Conservation (phyloP, 2,797 vertebrate genomes). For the Anomalospiza imberbis region DNA sequence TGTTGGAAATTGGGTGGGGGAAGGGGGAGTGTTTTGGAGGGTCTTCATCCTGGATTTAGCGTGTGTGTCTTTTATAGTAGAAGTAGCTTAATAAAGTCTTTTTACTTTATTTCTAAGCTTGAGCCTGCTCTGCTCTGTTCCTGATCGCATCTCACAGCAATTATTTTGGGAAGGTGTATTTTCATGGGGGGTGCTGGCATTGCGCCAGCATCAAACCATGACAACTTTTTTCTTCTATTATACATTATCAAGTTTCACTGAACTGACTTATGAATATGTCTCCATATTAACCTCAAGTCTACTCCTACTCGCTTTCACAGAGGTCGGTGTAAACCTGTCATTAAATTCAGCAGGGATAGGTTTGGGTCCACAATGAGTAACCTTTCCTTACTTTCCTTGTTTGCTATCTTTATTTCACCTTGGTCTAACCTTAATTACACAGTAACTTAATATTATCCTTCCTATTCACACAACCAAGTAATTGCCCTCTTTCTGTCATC, state of each 20-base stretch:
- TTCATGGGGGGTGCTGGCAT: no score
- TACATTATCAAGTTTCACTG: constrained; percentile 11
- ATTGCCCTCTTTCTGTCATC: constrained; percentile 66
- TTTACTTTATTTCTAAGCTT: no score
- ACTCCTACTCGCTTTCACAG: neutral
- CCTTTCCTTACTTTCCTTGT: constrained; percentile 21
- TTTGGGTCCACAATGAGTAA: constrained; percentile 1
- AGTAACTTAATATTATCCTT: constrained; percentile 61
- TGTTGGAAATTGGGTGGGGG: no score
- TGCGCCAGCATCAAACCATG: no score
- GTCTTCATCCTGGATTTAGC: no score
- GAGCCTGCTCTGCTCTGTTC: no score
- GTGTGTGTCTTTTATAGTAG: no score
- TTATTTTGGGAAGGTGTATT: no score
- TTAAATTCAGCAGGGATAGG: neutral
- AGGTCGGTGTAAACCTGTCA: neutral
- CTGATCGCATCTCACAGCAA: no score
- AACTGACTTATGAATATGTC: neutral
- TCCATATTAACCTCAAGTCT: constrained; percentile 8
- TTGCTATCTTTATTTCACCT: constrained; percentile 57
- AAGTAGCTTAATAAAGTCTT: no score
- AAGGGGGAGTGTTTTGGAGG: no score
- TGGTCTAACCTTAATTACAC: constrained; percentile 68
- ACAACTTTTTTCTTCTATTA: constrained; percentile 22
- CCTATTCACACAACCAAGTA: constrained; percentile 54